These are phyloP conservation scores for Cabera pusaria DNA, from an alignment of 2,888 invertebrate genomes.

Conservation along the genomic window DNA sequence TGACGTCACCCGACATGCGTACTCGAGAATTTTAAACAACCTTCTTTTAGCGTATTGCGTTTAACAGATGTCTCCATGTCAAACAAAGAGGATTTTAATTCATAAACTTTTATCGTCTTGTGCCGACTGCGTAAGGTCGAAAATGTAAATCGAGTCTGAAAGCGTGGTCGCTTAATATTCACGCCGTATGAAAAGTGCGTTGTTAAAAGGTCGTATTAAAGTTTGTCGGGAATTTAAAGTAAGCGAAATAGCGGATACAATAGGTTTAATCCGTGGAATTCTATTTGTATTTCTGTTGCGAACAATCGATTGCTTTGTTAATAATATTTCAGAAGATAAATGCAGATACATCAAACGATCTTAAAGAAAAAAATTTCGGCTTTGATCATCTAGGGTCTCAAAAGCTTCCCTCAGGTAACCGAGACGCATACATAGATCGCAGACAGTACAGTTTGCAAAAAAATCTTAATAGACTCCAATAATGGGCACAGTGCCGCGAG, in stretches of 20 bases:
- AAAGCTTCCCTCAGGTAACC: constrained; percentile 19
- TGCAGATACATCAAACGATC: constrained; percentile 1
- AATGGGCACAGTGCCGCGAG: constrained; percentile 12
- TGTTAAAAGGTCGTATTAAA: constrained; percentile 67
- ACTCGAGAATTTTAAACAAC: constrained; percentile 81
- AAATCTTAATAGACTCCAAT: constrained; percentile 15
- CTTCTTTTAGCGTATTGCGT: constrained; percentile 68
- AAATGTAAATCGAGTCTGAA: constrained; percentile 34
- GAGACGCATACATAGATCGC: constrained; percentile 3
- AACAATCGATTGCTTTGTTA: constrained; percentile 7
- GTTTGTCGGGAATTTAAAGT: constrained; percentile 63
- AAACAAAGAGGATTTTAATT: constrained; percentile 35
- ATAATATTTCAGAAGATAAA: constrained; percentile 9
- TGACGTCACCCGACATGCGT: constrained; percentile 74
- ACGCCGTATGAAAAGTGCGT: constrained; percentile 63
- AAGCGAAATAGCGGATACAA: constrained; percentile 42
- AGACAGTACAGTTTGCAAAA: constrained; percentile 30
- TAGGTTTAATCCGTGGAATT: constrained; percentile 40
- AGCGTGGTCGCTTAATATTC: constrained; percentile 63
- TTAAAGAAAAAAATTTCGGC: constrained; percentile 7
- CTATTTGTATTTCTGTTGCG: constrained; percentile 13
- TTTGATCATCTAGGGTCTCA: constrained; percentile 6
- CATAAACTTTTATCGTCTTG: constrained; percentile 40
- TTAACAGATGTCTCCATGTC: constrained; percentile 67
- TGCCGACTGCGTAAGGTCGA: constrained; percentile 46